Evolutionary conservation across 2,113 vertebrate species (phyloP).

Genomic region (Heterotis niloticus): DNA sequence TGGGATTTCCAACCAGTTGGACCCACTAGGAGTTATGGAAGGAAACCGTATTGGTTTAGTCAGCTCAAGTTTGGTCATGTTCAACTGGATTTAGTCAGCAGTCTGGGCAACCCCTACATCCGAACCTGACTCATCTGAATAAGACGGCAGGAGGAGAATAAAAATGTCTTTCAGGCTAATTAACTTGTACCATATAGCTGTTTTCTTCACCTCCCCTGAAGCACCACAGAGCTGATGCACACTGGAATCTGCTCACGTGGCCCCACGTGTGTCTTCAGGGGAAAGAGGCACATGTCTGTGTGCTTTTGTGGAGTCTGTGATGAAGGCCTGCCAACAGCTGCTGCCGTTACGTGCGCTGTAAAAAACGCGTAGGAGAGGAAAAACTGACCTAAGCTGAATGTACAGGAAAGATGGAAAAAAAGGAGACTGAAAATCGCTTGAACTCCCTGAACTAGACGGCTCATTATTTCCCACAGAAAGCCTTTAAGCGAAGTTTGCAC

Average conservation of each 20-base stretch:
- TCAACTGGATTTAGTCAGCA: too few relatives aligned
- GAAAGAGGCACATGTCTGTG: too few relatives aligned
- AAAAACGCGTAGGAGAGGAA: constrained; percentile 17
- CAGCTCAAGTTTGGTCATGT: neutral
- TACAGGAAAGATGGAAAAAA: too few relatives aligned
- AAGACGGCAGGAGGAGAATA: too few relatives aligned
- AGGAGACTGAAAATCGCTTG: too few relatives aligned
- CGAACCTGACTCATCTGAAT: neutral
- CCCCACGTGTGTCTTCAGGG: neutral
- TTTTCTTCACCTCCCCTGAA: neutral
- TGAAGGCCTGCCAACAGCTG: neutral
- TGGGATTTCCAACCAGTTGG: neutral
- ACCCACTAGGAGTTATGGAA: neutral
- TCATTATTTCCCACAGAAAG: neutral
- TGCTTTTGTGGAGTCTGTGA: neutral
- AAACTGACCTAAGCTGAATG: constrained; percentile 7
- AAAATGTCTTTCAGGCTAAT: neutral
- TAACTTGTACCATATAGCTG: neutral
- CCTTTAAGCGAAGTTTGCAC: neutral
- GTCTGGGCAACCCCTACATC: neutral
- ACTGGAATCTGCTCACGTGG: neutral
- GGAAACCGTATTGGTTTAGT: neutral
- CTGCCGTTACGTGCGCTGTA: neutral
- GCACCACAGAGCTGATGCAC: too few relatives aligned
- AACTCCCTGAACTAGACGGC: neutral